These are phyloP conservation scores for Nycticorax nycticorax DNA, from an alignment of 2,113 vertebrate genomes.

Conservation along the genomic window DNA sequence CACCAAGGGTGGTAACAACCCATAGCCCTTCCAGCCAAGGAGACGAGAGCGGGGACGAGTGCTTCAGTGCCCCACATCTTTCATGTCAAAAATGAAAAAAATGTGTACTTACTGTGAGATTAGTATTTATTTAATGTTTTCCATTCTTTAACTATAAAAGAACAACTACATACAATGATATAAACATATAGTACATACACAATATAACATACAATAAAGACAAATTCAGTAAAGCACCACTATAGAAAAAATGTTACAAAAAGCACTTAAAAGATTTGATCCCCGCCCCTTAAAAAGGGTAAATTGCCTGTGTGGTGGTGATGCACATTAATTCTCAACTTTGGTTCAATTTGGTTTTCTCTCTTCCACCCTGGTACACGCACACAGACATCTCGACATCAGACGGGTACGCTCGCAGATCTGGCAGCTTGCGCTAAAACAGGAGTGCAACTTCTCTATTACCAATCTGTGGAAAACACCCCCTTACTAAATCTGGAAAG, in stretches of 20 bases:
- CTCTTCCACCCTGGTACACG: background rate
- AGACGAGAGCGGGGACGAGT: background rate
- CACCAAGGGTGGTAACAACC: background rate
- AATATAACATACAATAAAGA: background rate
- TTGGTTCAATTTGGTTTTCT: background rate
- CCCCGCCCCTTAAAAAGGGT: background rate
- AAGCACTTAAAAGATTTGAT: background rate
- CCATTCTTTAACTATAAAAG: slow-evolving; percentile 31
- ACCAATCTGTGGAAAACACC: background rate
- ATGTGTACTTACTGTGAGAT: background rate
- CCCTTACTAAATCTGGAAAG: background rate
- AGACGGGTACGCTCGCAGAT: background rate
- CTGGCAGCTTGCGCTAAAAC: background rate
- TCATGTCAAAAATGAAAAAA: background rate
- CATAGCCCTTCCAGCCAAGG: background rate
- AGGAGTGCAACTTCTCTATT: background rate
- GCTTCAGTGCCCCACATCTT: no score
- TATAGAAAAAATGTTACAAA: background rate
- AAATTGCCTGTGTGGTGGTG: background rate
- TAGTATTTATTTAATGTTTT: slow-evolving; percentile 51
- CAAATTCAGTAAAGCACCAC: background rate
- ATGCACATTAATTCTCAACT: background rate
- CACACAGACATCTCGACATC: background rate
- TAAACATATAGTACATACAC: background rate
- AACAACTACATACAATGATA: background rate